Evolutionary conservation across 2,113 vertebrate genomes (phyloP), one percentile per base, ranked within the genome.

Genomic region (Ochotona princeps): DNA sequence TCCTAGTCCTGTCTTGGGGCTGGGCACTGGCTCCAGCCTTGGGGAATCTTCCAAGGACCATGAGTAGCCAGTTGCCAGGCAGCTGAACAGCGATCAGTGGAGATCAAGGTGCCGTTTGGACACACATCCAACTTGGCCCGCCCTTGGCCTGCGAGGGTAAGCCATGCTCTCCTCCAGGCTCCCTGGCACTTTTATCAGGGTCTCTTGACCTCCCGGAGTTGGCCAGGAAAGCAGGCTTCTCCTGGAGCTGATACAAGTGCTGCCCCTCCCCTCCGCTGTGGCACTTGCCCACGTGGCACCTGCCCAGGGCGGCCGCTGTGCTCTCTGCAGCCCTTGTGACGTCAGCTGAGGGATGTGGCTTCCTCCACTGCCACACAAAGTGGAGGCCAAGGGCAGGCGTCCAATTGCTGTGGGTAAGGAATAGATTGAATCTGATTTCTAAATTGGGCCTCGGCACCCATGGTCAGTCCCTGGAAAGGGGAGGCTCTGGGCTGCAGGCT

Each of bases 381-480:
- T 61, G 65, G 51, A 83, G 86, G 84, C 78, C 70, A 75, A 79
- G 21, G 4, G 94, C 15, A 4, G 90, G 91, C 87, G 13, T 82
- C 92, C 96, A 75, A 87, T 23, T 9, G 20, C 97, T 61, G 89
- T 0, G 54, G 83, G 78, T 51, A 87, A 90, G 87, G 79, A 93
- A 94, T 89, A 94, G 44, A 94, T 96, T 85, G 85, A 65, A 95
- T 95, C 92, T 83, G 57, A 83, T 93, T 97, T 97, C 96, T 96
- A 83, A 97, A 94, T 57, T 79, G 32, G 94, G 83, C 82, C 95
- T 93, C 92, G 26, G 87, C 25, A 21, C 20, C 47, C 54, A 25
- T 67, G 89, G 91, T 87, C 87, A 87, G 88, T 74, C 60, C 61
- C 25, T 0, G 38, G 90, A 65, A 90, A 35, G 81, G 74, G 82